A percentile compares a stretch with the other conserved stretches of the same genome.
Conservation (phyloP, 2,888 invertebrate genomes). For the Drosophila nigritarsus region DNA sequence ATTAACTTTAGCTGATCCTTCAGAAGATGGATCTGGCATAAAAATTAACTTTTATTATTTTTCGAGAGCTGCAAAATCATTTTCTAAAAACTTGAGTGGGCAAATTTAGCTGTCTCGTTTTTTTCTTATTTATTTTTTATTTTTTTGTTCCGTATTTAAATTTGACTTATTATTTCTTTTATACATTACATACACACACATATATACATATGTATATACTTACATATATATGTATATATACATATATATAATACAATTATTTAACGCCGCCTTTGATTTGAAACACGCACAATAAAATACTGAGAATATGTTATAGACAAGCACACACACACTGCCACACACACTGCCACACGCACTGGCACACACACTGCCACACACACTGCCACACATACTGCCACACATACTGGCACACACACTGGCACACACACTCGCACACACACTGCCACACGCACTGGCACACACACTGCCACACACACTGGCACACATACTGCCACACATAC, state of each 20-base stretch:
- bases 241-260: neutral
- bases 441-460: neutral
- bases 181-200: too few species aligned
- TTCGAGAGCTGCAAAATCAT: neutral
- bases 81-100: neutral
- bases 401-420: neutral
- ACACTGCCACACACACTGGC: too few species aligned
- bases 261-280: too few species aligned
- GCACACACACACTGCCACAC: slow-evolving; percentile 3
- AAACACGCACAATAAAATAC: neutral
- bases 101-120: neutral
- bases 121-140: too few species aligned
- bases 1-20: too few species aligned
- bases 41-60: too few species aligned
- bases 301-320: neutral
- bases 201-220: neutral
- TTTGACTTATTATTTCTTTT: neutral
- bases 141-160: neutral
- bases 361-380: neutral
- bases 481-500: slow-evolving; percentile 5
- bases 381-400: slow-evolving; percentile 8
- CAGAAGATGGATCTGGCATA: too few species aligned
- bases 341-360: slow-evolving; percentile 4
- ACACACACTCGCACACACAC: slow-evolving; percentile 11
- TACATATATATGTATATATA: too few species aligned